These are phyloP conservation scores for Penaeus chinensis DNA, from an alignment of 1,140 invertebrate genomes.

Conservation along the genomic window DNA sequence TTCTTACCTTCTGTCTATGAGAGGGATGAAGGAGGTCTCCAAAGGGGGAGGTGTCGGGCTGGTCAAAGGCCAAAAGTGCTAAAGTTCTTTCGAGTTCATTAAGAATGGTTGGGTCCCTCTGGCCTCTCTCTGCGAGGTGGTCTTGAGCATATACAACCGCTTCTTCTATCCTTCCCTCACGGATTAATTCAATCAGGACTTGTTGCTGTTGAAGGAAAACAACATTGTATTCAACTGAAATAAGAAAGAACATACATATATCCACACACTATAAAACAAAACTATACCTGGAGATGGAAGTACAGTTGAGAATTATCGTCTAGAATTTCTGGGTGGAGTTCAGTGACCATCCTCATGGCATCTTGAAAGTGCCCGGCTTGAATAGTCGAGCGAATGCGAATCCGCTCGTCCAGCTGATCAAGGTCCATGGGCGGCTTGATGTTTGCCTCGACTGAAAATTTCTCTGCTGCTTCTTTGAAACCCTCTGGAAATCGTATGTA, in stretches of 20 bases:
- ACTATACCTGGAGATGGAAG: constrained; percentile 88
- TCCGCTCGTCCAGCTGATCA: constrained; percentile 90
- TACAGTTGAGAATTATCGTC: constrained; percentile 95
- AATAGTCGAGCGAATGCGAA: constrained; percentile 91
- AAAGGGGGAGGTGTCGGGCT: constrained; percentile 94
- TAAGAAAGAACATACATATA: constrained; percentile 42
- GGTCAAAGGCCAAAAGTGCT: constrained; percentile 95
- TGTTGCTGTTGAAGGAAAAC: constrained; percentile 78
- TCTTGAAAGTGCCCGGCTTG: constrained; percentile 93
- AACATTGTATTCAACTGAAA: constrained; percentile 46
- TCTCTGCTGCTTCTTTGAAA: constrained; percentile 97
- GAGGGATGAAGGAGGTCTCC: constrained; percentile 92
- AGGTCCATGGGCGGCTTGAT: constrained; percentile 87
- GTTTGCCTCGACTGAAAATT: constrained; percentile 94
- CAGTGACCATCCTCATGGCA: constrained; percentile 93
- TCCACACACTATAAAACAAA: constrained; percentile 53
- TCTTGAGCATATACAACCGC: constrained; percentile 96
- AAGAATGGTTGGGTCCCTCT: constrained; percentile 80
- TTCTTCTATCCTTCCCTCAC: constrained; percentile 90
- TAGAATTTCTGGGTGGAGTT: constrained; percentile 92
- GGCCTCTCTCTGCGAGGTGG: constrained; percentile 89
- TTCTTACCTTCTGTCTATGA: constrained; percentile 88
- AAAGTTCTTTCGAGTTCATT: constrained; percentile 81
- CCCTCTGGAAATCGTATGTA: constrained; percentile 79
- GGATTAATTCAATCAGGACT: constrained; percentile 93